These are phyloP conservation scores for Alexandromys fortis DNA, from an alignment of 2,113 vertebrate genomes.

Conservation along the genomic window DNA sequence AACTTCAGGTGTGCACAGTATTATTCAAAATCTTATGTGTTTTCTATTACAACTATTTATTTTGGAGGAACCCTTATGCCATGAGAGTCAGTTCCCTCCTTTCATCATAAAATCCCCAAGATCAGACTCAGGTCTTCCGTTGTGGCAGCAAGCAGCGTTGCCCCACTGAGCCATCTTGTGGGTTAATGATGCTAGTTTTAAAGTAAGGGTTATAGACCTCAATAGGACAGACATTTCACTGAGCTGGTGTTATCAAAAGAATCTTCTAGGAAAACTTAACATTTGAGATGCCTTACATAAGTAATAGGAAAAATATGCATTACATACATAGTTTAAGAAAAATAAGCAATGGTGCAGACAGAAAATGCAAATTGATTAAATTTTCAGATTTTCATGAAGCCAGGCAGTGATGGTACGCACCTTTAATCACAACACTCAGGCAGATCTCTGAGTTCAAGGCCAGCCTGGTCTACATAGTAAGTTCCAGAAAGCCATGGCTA, in stretches of 20 bases:
- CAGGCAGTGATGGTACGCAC: too few species aligned
- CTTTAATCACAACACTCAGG: too few species aligned
- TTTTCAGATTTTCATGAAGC: neutral
- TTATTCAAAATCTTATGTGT: neutral
- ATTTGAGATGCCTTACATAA: neutral
- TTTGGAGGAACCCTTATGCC: neutral
- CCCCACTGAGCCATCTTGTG: neutral
- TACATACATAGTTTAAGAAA: neutral
- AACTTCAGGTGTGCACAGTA: neutral
- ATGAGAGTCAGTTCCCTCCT: neutral
- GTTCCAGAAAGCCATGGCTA: too few species aligned
- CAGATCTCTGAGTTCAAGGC: too few species aligned
- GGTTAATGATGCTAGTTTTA: neutral
- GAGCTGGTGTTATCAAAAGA: neutral
- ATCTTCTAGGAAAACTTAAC: neutral
- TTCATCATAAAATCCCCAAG: neutral
- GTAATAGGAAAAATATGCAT: neutral
- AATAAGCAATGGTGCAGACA: neutral
- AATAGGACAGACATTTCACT: neutral
- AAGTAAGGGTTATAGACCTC: neutral
- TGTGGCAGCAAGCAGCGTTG: neutral
- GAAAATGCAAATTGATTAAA: neutral
- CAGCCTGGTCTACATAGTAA: too few species aligned
- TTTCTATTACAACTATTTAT: neutral
- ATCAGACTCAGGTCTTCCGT: neutral